phyloP scores from a whole-genome alignment of 2,888 invertebrate species.

The Leucophenga montana region DNA sequence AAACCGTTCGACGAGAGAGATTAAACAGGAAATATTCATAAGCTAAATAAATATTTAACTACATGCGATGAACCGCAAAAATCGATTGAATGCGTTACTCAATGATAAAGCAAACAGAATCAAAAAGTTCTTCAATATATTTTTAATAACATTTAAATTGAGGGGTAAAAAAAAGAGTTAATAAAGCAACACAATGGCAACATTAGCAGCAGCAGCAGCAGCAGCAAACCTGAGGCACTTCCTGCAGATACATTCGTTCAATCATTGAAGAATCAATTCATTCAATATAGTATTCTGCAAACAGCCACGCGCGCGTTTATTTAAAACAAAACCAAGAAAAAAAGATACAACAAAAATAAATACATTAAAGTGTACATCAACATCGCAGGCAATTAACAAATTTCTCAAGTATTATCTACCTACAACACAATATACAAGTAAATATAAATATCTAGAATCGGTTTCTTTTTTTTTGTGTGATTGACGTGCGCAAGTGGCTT shows the following conservation, averaged over 20 bases:
- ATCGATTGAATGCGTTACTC: background rate
- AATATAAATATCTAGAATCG: too few species aligned
- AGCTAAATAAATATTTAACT: background rate
- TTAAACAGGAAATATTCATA: constrained; percentile 10
- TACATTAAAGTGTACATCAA: too few species aligned
- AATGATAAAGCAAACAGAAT: constrained; percentile 3
- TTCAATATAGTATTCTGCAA: too few species aligned
- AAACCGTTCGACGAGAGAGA: too few species aligned
- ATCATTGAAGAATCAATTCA: background rate
- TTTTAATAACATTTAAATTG: too few species aligned
- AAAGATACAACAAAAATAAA: too few species aligned
- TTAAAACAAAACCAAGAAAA: background rate
- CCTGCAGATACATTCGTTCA: background rate
- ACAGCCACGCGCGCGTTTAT: background rate
- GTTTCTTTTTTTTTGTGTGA: background rate
- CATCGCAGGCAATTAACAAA: constrained; percentile 5
- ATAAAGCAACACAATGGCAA: background rate
- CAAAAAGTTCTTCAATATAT: background rate
- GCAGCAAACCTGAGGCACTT: background rate
- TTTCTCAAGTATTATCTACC: background rate
- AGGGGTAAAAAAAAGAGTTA: background rate
- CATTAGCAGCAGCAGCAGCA: background rate
- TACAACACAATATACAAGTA: too few species aligned
- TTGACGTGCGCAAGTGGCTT: constrained; percentile 7
- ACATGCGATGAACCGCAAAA: background rate